These are phyloP conservation scores for Lepidothrix coronata DNA, from an alignment of 2,113 vertebrate genomes.

Conservation along the genomic window DNA sequence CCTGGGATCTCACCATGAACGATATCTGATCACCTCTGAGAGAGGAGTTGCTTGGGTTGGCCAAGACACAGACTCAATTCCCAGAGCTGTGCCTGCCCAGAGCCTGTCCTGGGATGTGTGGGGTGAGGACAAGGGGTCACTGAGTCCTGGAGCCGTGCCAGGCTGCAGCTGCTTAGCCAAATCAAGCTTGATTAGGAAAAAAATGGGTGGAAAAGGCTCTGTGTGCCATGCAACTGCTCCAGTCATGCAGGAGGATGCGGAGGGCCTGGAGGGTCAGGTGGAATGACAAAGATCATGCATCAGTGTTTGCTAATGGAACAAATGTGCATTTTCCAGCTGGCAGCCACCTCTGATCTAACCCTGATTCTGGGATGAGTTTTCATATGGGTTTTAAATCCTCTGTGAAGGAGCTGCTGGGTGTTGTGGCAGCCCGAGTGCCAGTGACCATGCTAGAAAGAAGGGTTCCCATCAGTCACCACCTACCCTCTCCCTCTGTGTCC, in stretches of 20 bases:
- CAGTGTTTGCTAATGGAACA: neutral
- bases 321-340: neutral
- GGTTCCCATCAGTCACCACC: neutral
- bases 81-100: neutral
- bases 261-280: neutral
- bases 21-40: accelerated
- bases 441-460: neutral
- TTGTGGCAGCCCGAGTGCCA: neutral
- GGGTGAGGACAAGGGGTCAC: neutral
- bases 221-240: neutral
- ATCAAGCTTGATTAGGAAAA: neutral
- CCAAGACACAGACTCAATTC: neutral
- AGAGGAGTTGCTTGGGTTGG: neutral
- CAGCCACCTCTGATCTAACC: neutral
- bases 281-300: neutral
- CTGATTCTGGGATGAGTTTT: neutral
- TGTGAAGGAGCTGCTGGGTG: neutral
- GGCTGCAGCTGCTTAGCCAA: neutral
- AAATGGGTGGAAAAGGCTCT: neutral
- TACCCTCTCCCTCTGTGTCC: neutral
- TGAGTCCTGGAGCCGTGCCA: accelerated
- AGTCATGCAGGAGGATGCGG: neutral
- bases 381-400: neutral
- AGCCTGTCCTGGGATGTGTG: neutral
- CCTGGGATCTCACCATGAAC: accelerated